Evolutionary conservation across 2,888 invertebrate genomes (phyloP), one percentile per base, ranked within the genome.

Genomic region (Caenorhabditis doughertyi): DNA sequence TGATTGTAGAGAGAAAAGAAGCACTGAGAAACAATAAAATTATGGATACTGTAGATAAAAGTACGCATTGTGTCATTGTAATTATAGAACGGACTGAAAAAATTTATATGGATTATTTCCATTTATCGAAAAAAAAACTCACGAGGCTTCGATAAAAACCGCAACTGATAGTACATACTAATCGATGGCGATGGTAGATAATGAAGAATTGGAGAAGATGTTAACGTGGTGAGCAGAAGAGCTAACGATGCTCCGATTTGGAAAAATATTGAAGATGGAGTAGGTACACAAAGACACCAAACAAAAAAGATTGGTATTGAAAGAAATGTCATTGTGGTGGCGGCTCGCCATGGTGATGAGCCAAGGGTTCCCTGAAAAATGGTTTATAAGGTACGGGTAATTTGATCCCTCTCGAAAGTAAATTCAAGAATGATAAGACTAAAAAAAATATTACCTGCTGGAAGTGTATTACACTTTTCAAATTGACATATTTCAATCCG

Each of bases 171-270:
- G 39, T 87, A 88, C 23, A 77, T 82, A n/a, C 70, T 72, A 39
- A 87, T 83, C 47, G 83, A 81, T 13, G 88, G 87, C 0, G 86
- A 87, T 2, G 87, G 87, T 25, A 88, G 83, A 72, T 88, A 87
- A 51, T 88, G 88, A 29, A 88, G 81, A 49, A 88, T 87, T 16
- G 83, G 83, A 7, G 85, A 79, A 1, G 84, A 79, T 7, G 88
- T 84, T 3, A 84, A 32, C 3, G 84, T 58, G 11, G 83, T 82
- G 9, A 85, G 67, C 7, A 85, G 35, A 9, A 88, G 71, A 11
- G 88, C 82, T 27, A 84, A 35, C 9, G 83, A 84, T 29, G 81
- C 72, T 16, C 88, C 86, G 25, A 79, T 32, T 70, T 83, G 84
- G 56, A 81, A 86, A 58, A 83, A 83, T 9, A 86, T 58, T 16